Evolutionary conservation across 1,140 invertebrate genomes (phyloP), one percentile per base, ranked within the genome.

Genomic region (Meloidogyne chitwoodi): DNA sequence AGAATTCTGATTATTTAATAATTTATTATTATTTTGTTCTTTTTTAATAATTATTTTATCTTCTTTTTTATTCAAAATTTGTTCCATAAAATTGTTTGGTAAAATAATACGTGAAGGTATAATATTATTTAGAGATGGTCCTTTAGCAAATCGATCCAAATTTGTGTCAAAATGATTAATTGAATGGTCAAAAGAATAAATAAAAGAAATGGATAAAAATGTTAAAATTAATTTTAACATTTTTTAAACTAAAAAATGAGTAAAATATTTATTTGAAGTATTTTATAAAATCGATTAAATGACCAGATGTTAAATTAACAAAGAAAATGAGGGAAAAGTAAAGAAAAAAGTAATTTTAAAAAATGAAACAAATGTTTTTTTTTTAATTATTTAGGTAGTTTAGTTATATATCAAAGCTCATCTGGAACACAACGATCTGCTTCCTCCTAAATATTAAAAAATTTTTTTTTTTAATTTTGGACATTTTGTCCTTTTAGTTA

Each of bases 111-210:
- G 29, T 31, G 48, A 56, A n/a, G 31, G 34, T 24, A 10, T 31
- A 22, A 38, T n/a, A n/a, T 38, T 56, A 48, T 67, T 44, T 27
- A 22, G 0, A 8, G 63, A 11, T 12, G 76, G 41, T 41, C 31
- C 71, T 64, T 61, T 29, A 24, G 75, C 41, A 44, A 78, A 77
- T 14, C 76, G 76, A 27, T 73, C 24, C 38, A 77, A 48, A 31
- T 61, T 63, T 1, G 76, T 77, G 10, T 78, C 76, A 34, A 34
- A 77, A 16, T 29, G 76, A 65, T 44, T 11, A n/a, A 77, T n/a
- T 41, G 76, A 31, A 0, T 66, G 29, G n/a, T 2, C 65, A 29
- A 34, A 41, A 56, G 38, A 27, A 34, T 26, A 56, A 67, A 73
- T 27, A 41, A 63, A 27, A n/a, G 48, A 22, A 27, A 73, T 24